phyloP scores from a whole-genome alignment of 1,140 invertebrate species.

The Calephelis virginiensis region DNA sequence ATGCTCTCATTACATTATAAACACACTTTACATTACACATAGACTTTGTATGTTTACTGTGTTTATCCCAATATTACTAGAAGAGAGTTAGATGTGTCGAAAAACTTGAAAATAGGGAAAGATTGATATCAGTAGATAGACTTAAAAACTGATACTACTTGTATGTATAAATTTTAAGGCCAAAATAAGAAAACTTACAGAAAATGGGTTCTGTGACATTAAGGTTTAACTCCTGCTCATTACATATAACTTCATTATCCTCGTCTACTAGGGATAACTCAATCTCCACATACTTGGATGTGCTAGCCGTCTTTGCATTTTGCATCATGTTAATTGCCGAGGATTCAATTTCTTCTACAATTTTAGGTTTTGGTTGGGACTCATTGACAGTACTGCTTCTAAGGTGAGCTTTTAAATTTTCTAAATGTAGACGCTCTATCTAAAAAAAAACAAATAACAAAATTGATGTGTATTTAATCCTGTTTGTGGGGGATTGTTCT shows the following conservation, averaged over 20 bases:
- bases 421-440: slow-evolving; percentile 60
- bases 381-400: slow-evolving; percentile 23
- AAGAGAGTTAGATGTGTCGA: too few species aligned
- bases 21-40: too few species aligned
- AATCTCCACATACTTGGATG: background rate
- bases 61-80: too few species aligned
- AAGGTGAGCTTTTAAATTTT: slow-evolving; percentile 44
- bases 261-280: background rate
- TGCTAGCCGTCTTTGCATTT: background rate
- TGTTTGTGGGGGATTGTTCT: background rate
- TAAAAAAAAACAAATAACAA: slow-evolving; percentile 25
- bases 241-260: slow-evolving; percentile 37
- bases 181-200: slow-evolving; percentile 31
- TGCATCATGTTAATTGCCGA: slow-evolving; percentile 44
- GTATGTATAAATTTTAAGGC: too few species aligned
- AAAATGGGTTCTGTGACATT: slow-evolving; percentile 37
- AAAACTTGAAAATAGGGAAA: too few species aligned
- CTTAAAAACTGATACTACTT: too few species aligned
- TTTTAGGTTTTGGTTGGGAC: slow-evolving; percentile 2
- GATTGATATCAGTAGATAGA: too few species aligned
- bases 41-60: too few species aligned
- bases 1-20: too few species aligned
- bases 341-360: slow-evolving; percentile 10
- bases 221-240: slow-evolving; percentile 48
- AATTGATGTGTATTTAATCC: background rate